Percentiles rank a stretch among this genome's conserved stretches.
phyloP scores from a whole-genome alignment of 2,113 vertebrate species.

The Cyprinodon variegatus region DNA sequence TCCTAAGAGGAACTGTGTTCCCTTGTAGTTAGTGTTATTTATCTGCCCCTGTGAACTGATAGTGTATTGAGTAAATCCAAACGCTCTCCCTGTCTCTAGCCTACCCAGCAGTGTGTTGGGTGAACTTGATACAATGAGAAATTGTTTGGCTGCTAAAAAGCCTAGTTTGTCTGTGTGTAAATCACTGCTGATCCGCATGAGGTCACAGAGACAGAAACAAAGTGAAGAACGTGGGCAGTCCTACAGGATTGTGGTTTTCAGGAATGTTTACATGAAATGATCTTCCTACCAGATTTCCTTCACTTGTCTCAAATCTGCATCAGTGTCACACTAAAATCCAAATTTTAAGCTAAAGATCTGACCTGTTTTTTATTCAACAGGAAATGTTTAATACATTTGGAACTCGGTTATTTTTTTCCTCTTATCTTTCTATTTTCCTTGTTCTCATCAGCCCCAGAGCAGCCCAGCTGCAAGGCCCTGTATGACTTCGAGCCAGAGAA shows the following conservation, averaged over 20 bases:
- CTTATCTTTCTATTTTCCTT: neutral
- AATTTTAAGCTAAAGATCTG: neutral
- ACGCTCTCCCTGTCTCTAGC: constrained; percentile 31
- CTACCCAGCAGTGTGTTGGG: constrained; percentile 42
- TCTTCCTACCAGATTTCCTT: neutral
- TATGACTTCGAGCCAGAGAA: constrained; percentile 98
- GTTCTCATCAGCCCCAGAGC: constrained; percentile 82
- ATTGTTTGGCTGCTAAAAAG: constrained; percentile 69
- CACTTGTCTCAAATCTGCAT: neutral
- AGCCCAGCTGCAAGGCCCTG: constrained; percentile 94
- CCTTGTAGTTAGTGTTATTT: neutral
- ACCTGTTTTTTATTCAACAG: neutral
- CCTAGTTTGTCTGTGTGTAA: constrained; percentile 51
- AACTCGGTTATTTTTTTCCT: neutral
- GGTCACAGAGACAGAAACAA: constrained; percentile 41
- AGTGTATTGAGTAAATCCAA: neutral
- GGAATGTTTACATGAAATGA: constrained; percentile 14
- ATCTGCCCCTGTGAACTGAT: constrained; percentile 17
- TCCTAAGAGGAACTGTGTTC: neutral
- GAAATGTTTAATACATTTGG: neutral
- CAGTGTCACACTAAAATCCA: constrained; percentile 13
- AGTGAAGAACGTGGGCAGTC: constrained; percentile 6
- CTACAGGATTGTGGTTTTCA: neutral
- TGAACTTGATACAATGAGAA: constrained; percentile 69
- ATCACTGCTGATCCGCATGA: constrained; percentile 57